Evolutionary conservation across 2,888 invertebrate genomes (phyloP).

Genomic region (Caradrina kadenii): DNA sequence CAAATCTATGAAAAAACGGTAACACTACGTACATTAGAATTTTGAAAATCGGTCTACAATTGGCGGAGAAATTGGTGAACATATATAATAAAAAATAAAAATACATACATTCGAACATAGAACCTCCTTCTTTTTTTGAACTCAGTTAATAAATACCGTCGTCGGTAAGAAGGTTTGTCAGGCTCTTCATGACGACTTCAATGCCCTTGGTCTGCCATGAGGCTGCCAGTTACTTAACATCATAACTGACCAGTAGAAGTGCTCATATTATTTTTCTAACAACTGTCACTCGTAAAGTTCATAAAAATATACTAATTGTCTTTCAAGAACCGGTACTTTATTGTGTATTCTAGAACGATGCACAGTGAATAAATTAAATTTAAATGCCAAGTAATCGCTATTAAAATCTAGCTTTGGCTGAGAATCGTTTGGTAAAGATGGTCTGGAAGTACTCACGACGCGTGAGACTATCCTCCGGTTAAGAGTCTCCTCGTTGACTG

Average conservation of each 20-base stretch:
- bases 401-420: too few species aligned
- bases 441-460: slow-evolving; percentile 86
- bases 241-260: background rate
- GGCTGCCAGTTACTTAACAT: background rate
- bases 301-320: background rate
- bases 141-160: background rate
- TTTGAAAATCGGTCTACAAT: too few species aligned
- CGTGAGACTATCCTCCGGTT: slow-evolving; percentile 91
- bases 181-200: background rate
- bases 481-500: slow-evolving; percentile 92
- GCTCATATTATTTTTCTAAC: background rate
- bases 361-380: background rate
- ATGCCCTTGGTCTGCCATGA: background rate
- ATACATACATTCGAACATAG: too few species aligned
- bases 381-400: too few species aligned
- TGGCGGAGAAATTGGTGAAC: too few species aligned
- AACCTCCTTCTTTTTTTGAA: too few species aligned
- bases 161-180: background rate
- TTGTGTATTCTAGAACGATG: background rate
- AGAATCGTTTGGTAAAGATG: background rate
- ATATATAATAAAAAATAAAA: too few species aligned
- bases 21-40: too few species aligned
- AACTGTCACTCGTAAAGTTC: background rate
- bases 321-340: too few species aligned
- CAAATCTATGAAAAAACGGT: too few species aligned